These are phyloP conservation scores for Temnothorax unifasciatus DNA, from an alignment of 2,888 invertebrate species.

Conservation along the genomic window DNA sequence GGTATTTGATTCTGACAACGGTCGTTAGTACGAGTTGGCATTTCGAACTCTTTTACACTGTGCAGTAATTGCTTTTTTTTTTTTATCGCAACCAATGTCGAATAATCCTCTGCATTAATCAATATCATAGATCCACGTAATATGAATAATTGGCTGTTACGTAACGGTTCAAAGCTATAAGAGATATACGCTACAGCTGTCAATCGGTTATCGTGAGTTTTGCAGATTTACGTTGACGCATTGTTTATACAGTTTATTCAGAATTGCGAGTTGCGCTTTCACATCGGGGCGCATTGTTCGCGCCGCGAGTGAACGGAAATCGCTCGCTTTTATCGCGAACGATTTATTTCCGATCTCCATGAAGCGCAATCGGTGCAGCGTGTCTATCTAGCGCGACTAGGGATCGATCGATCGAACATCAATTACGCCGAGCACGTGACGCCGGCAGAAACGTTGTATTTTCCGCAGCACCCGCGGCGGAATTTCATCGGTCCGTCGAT, in stretches of 20 bases:
- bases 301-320: conserved; percentile 19
- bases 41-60: background rate
- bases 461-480: conserved; percentile 46
- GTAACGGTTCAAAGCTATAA: background rate
- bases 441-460: conserved; percentile 59
- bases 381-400: conserved; percentile 38
- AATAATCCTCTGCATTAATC: conserved; percentile 22
- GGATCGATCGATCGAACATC: conserved; percentile 64
- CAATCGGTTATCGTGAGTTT: background rate
- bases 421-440: conserved; percentile 61
- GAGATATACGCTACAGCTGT: background rate
- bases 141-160: background rate
- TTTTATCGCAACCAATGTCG: background rate
- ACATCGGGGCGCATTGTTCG: conserved; percentile 3
- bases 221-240: background rate
- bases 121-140: background rate
- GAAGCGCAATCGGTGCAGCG: conserved; percentile 26
- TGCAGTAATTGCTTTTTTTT: background rate
- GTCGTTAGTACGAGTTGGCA: background rate
- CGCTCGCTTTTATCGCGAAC: conserved; percentile 46
- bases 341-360: conserved; percentile 52
- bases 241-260: conserved; percentile 21
- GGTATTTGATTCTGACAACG: background rate
- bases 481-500: conserved; percentile 29
- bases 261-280: conserved; percentile 16